Evolutionary conservation across 2,797 vertebrate species (phyloP).

Genomic region (Merluccius polli): DNA sequence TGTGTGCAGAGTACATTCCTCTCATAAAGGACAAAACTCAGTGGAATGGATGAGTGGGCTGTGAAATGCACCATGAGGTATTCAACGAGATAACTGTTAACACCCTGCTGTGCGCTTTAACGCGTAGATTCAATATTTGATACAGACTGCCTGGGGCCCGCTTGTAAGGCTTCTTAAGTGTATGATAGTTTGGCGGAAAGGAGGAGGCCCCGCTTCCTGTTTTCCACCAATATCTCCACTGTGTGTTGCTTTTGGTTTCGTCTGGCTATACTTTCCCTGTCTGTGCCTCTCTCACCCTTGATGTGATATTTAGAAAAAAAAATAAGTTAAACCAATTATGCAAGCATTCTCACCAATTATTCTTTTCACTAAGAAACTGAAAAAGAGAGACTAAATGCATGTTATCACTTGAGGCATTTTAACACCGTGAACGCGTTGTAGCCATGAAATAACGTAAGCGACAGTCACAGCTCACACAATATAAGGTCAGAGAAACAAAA

Average conservation of each 20-base stretch:
- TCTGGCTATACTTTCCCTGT: neutral
- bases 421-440: neutral
- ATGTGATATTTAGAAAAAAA: too few relatives aligned
- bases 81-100: slow-evolving; percentile 21
- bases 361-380: neutral
- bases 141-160: slow-evolving; percentile 6
- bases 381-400: neutral
- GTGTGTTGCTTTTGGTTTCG: neutral
- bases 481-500: neutral
- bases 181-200: slow-evolving; percentile 1
- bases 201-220: neutral
- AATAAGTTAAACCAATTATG: too few relatives aligned
- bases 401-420: neutral
- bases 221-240: neutral
- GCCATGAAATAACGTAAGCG: neutral
- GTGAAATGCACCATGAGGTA: slow-evolving; percentile 39
- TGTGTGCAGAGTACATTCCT: slow-evolving; percentile 34
- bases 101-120: slow-evolving; percentile 15
- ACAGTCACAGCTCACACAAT: neutral
- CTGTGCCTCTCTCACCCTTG: neutral
- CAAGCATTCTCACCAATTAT: neutral
- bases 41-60: slow-evolving; percentile 43
- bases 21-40: slow-evolving; percentile 47
- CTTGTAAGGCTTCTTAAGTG: slow-evolving; percentile 17
- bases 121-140: slow-evolving; percentile 20